These are phyloP conservation scores for Ectropis grisescens DNA, from an alignment of 1,140 invertebrate genomes.

Conservation along the genomic window DNA sequence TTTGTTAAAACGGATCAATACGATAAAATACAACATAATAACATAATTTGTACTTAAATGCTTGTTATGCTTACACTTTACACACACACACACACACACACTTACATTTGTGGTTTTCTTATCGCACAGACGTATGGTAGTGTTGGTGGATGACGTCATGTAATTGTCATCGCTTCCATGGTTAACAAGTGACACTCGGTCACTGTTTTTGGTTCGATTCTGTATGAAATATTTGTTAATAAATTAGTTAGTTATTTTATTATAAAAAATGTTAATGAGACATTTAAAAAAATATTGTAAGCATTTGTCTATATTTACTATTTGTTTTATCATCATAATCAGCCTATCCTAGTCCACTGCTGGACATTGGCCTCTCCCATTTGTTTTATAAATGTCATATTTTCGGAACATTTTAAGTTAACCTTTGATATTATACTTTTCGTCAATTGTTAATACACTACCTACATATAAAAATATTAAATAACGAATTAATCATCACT, in stretches of 20 bases:
- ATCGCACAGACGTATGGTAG: conserved; percentile 23
- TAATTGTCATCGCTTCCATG: conserved; percentile 60
- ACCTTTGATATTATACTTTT: too few species aligned
- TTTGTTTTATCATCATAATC: not conserved
- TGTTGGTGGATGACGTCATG: conserved; percentile 52
- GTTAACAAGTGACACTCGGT: conserved; percentile 49
- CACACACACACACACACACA: too few species aligned
- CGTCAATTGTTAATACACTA: too few species aligned
- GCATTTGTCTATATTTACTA: not conserved
- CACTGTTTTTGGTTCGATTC: conserved; percentile 22
- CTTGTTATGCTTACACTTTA: too few species aligned
- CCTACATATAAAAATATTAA: too few species aligned
- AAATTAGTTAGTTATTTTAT: not conserved
- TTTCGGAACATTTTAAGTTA: not conserved
- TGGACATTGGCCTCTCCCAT: not conserved
- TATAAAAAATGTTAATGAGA: too few species aligned
- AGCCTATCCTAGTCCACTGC: too few species aligned
- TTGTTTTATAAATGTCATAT: not conserved
- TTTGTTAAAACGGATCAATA: too few species aligned
- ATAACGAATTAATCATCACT: too few species aligned
- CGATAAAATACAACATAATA: too few species aligned
- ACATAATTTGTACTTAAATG: too few species aligned
- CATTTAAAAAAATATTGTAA: not conserved
- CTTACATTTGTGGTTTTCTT: conserved; percentile 38
- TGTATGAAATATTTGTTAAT: not conserved